These are phyloP conservation scores for Clarias magur DNA, from an alignment of 2,113 vertebrate genomes.

Conservation along the genomic window DNA sequence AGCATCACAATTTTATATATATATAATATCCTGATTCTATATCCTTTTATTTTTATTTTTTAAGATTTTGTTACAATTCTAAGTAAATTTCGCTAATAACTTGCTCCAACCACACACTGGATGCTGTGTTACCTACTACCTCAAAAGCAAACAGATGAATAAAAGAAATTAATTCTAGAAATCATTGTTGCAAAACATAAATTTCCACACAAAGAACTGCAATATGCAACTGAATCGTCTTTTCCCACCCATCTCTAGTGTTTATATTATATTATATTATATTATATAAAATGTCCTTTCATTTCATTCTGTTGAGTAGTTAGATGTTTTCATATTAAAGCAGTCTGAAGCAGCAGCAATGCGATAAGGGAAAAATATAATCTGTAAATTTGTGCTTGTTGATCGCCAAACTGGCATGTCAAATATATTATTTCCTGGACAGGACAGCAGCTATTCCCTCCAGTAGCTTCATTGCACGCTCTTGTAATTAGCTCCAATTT, in stretches of 20 bases:
- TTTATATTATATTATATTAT: background rate
- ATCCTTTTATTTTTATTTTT: too few species aligned
- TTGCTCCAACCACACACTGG: too few species aligned
- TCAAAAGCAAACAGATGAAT: too few species aligned
- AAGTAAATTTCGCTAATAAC: too few species aligned
- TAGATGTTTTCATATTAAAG: background rate
- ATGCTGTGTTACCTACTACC: too few species aligned
- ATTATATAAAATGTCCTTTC: background rate
- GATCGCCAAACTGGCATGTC: background rate
- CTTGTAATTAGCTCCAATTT: background rate
- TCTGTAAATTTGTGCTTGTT: background rate
- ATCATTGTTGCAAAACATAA: too few species aligned
- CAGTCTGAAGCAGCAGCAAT: background rate
- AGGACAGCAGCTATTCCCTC: background rate
- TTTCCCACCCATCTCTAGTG: background rate
- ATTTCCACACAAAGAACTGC: too few species aligned
- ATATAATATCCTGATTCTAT: too few species aligned
- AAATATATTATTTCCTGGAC: background rate
- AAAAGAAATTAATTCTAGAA: too few species aligned
- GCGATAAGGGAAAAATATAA: background rate
- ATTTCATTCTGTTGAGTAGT: background rate
- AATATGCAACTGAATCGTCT: too few species aligned
- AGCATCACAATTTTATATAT: too few species aligned
- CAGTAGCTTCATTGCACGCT: background rate
- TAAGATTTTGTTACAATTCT: too few species aligned